These are phyloP conservation scores for Ormia ochracea DNA, from an alignment of 2,888 invertebrate species.

Conservation along the genomic window DNA sequence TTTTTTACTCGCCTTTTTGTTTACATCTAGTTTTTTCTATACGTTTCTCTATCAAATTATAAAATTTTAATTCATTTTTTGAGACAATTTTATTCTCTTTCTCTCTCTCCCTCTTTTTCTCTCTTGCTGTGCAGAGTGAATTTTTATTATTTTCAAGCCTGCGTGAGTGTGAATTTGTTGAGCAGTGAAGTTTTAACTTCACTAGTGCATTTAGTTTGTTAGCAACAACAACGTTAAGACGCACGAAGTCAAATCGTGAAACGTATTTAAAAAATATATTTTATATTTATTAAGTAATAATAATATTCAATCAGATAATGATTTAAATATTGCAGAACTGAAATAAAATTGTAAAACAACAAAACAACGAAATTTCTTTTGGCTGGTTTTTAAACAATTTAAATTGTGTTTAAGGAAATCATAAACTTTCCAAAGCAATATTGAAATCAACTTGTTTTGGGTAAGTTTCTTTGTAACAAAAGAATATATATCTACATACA, in stretches of 20 bases:
- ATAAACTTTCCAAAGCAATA: slow-evolving; percentile 40
- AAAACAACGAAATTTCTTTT: slow-evolving; percentile 7
- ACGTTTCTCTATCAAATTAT: slow-evolving; percentile 9
- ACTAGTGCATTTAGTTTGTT: slow-evolving; percentile 67
- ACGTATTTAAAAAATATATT: slow-evolving; percentile 26
- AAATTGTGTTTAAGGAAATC: slow-evolving; percentile 13
- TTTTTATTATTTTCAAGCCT: not conserved
- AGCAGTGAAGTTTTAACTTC: slow-evolving; percentile 50
- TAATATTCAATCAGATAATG: slow-evolving; percentile 19
- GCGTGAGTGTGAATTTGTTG: slow-evolving; percentile 20
- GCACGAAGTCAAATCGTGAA: slow-evolving; percentile 64
- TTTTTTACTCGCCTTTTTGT: not conserved
- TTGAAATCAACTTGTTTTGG: slow-evolving; percentile 42
- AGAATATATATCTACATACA: not conserved
- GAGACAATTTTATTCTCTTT: slow-evolving; percentile 3
- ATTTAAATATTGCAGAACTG: slow-evolving; percentile 34
- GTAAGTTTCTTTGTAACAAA: slow-evolving; percentile 48
- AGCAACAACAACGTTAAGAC: slow-evolving; percentile 63
- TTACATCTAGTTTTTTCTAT: slow-evolving; percentile 60
- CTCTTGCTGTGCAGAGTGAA: not conserved
- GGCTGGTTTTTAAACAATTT: slow-evolving; percentile 14
- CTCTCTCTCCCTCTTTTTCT: too few relatives aligned
- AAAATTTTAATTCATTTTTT: not conserved
- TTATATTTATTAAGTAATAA: slow-evolving; percentile 31
- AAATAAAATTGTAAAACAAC: not conserved